Base-by-base conservation (phyloP, 2,113 vertebrate genomes). In the Platanista minor region DNA sequence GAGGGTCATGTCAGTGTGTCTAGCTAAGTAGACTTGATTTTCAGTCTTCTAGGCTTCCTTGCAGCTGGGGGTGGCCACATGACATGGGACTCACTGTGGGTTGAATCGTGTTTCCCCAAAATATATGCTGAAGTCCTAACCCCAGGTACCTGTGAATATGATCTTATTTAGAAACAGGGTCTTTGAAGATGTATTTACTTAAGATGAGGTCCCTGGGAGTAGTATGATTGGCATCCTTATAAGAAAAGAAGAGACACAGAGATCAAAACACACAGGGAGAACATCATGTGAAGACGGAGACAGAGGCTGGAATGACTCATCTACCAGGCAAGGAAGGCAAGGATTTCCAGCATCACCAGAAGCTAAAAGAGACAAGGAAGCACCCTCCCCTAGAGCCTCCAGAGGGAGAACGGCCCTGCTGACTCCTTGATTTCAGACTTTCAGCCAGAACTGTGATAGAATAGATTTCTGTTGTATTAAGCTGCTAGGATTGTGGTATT, bases 261-360 rank as follows among this genome's bases (percentile, higher is more conserved):
- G n/a, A 39, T 17, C 5, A 20, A 61, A 49, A 86, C 9, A 27
- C 31, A 64, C 8, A 12, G 43, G 46, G 21, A 49, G 84, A 29
- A n/a, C 1, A 61, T 27, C 46, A 2, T 6, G 18, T n/a, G n/a
- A 69, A 29, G 54, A n/a, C 33, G 12, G 41, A 69, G 25, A 27
- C 71, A 59, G 36, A 36, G 57, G n/a, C 0, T 2, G 39, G 33
- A 25, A 3, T 3, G 41, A 62, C 0, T 39, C 0, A 0, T 41
- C 92, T 6, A 14, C 8, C n/a, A 31, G 71, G 36, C 49, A 69
- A 13, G 67, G 36, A 29, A 3, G n/a, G 57, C 18, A 2, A 46
- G 74, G 46, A n/a, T 2, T 9, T 59, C 14, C 9, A 3, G 78
- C 15, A 29, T 10, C 33, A 6, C 46, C 3, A 3, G 87, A 67